Evolutionary conservation across 2,888 invertebrate genomes (phyloP), one percentile per base, ranked within the genome.

Genomic region (Drosophila austrosaltans): DNA sequence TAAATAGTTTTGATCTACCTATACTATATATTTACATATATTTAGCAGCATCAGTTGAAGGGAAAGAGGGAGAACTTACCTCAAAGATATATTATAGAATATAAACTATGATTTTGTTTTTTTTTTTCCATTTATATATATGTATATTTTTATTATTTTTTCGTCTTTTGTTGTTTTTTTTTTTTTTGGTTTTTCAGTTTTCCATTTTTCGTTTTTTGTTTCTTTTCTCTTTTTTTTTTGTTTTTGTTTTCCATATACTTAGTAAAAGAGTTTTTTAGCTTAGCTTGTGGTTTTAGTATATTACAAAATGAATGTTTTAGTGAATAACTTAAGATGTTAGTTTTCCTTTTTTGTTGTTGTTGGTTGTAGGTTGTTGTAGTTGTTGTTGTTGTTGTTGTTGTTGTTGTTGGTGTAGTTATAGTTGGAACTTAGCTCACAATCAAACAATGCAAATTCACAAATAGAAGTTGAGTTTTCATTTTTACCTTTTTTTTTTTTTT

Each of bases 381-480:
- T 57, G 74, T 72, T 56, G 60, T 72, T 61, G 70, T 72, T 61
- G 70, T 56, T 42, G 60, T 54, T 62, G 63, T 62, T 25, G 48
- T 72, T 60, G 74, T 72, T 56, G 60, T 72, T 72, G 70, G 44
- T 42, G 68, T 54, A 63, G 63, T 54, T 36, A 39, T 20, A 78
- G 69, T 85, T 64, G 86, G 81, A 88, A 85, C 85, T 83, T 79
- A 73, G 77, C 86, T 88, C 85, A 88, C 84, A 85, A 85, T 85
- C 81, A 86, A 85, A 87, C 75, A 82, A 83, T 83, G 73, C 67
- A 48, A 75, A 65, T 80, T 87, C 72, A 79, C 81, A 81, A 66
- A 66, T 65, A 65, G 66, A 62, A 72, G 64, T 65, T 69, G 68
- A 69, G 68, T 68, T 65, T 72, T 61, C 36, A 25, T 54, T 40